phyloP scores from a whole-genome alignment of 2,113 vertebrate species.

The Cephalopterus ornatus region DNA sequence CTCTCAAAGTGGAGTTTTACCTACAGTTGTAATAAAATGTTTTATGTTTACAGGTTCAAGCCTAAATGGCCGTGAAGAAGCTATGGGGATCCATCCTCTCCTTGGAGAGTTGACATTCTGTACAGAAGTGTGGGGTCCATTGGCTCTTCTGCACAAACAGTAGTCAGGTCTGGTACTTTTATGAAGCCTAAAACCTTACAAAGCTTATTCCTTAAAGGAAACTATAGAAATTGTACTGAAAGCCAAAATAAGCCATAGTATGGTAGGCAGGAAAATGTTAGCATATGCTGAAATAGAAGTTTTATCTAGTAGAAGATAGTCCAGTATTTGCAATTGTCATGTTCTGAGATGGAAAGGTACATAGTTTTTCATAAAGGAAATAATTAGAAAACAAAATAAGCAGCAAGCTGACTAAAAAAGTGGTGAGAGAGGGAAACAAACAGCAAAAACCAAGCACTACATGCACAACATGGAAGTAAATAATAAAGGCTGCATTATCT shows the following conservation, averaged over 20 bases:
- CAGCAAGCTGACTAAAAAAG: neutral
- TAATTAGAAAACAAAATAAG: constrained; percentile 31
- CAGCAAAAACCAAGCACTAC: neutral
- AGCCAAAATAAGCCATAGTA: neutral
- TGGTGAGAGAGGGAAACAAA: neutral
- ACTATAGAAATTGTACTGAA: neutral
- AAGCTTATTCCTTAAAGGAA: neutral
- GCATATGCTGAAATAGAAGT: neutral
- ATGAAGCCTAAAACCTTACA: neutral
- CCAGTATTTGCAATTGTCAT: neutral
- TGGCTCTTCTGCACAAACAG: neutral
- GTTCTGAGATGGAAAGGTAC: neutral
- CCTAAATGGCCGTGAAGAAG: neutral
- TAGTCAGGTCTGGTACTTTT: neutral
- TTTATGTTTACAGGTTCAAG: neutral
- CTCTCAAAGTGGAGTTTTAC: neutral
- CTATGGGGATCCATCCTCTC: neutral
- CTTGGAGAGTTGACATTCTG: neutral
- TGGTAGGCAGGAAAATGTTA: neutral
- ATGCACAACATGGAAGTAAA: neutral
- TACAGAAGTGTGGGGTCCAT: neutral
- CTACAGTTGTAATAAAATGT: neutral
- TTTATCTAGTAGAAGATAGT: neutral
- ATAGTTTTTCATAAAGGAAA: neutral
- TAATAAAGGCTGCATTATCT: neutral